Percentiles rank a stretch among this genome's conserved stretches.
Evolutionary conservation across 2,113 vertebrate species (phyloP).

Genomic region (Calyptomena viridis): DNA sequence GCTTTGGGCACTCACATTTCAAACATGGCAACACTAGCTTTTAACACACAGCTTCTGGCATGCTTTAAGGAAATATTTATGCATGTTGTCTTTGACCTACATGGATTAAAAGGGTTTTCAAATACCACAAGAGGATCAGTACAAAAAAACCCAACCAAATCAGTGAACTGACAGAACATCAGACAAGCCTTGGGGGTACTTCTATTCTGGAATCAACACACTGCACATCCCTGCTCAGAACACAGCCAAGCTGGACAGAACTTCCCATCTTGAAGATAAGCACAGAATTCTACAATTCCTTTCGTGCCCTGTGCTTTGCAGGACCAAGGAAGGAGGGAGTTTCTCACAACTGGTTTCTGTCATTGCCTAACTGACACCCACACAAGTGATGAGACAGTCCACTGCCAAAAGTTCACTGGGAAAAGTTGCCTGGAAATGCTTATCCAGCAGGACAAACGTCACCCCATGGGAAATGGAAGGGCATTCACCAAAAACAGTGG

Average conservation of each 20-base stretch:
- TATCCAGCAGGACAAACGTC: not conserved
- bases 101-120: not conserved
- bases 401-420: not conserved
- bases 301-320: not conserved
- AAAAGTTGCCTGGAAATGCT: constrained; percentile 11
- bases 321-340: not conserved
- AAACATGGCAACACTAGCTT: not conserved
- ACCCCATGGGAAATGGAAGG: not conserved
- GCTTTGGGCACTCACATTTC: not conserved
- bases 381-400: not conserved
- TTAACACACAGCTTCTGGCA: not conserved
- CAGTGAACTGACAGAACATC: not conserved
- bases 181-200: not conserved
- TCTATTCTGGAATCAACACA: not conserved
- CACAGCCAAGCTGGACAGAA: not conserved
- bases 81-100: not conserved
- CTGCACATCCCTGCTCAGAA: not conserved
- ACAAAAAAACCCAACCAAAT: not conserved
- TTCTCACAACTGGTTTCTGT: not conserved
- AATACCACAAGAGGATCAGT: not conserved
- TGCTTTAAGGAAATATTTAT: not conserved
- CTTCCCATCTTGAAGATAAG: not conserved
- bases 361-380: not conserved
- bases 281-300: not conserved
- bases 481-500: not conserved